Percentiles rank a stretch among this genome's conserved stretches.
phyloP scores from a whole-genome alignment of 2,888 invertebrate genomes.

The Helleia helle region DNA sequence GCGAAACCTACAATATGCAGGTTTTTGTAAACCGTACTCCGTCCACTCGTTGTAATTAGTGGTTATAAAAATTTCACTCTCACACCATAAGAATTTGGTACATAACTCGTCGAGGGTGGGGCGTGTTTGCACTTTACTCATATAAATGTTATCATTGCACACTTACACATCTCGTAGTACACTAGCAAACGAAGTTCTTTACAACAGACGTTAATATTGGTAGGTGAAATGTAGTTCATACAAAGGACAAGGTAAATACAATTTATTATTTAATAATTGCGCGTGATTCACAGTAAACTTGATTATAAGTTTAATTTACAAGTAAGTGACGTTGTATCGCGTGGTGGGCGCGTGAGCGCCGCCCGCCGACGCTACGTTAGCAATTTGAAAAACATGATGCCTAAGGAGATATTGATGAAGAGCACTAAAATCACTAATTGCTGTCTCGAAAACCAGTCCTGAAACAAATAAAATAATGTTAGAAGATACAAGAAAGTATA shows the following conservation, averaged over 20 bases:
- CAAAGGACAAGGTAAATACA: slow-evolving; percentile 31
- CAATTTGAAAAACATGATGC: slow-evolving; percentile 96
- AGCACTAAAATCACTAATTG: slow-evolving; percentile 94
- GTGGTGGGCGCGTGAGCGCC: slow-evolving; percentile 52
- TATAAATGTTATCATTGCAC: slow-evolving; percentile 39
- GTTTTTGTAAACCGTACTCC: slow-evolving; percentile 49
- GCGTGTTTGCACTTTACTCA: slow-evolving; percentile 42
- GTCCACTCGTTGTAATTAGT: slow-evolving; percentile 44
- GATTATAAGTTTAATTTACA: slow-evolving; percentile 36
- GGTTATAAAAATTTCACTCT: slow-evolving; percentile 49
- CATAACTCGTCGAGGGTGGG: slow-evolving; percentile 39
- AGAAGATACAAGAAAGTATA: no score
- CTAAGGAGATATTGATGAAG: slow-evolving; percentile 94
- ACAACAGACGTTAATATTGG: slow-evolving; percentile 12
- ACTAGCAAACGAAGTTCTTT: slow-evolving; percentile 62
- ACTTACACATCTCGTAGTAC: slow-evolving; percentile 60
- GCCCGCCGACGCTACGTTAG: slow-evolving; percentile 88
- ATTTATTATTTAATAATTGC: slow-evolving; percentile 32
- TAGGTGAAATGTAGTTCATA: slow-evolving; percentile 21
- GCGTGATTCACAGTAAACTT: slow-evolving; percentile 41
- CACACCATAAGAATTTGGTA: slow-evolving; percentile 43
- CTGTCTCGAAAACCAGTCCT: slow-evolving; percentile 98
- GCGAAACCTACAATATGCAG: slow-evolving; percentile 63
- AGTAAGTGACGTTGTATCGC: slow-evolving; percentile 32
- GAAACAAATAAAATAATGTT: slow-evolving; percentile 43